Conservation (phyloP, 1,140 invertebrate genomes). For the Atta cephalotes region DNA sequence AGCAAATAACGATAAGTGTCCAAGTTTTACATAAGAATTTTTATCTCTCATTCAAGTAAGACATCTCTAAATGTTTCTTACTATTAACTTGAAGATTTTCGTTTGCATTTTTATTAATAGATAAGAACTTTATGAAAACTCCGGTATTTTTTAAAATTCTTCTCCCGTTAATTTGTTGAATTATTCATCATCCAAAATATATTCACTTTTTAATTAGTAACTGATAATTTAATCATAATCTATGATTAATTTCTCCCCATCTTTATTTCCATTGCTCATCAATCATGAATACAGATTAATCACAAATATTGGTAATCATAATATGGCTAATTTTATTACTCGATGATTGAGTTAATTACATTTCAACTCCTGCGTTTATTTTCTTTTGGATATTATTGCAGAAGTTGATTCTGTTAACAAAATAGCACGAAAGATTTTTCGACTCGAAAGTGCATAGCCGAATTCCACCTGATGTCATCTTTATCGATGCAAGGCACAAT, state of each 20-base stretch:
- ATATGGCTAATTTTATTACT: not conserved
- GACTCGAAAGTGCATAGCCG: constrained; percentile 53
- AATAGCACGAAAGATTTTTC: constrained; percentile 46
- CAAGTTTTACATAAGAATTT: not conserved
- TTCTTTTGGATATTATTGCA: not conserved
- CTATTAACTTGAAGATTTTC: not conserved
- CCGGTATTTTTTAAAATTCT: not conserved
- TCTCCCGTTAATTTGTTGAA: constrained; percentile 7
- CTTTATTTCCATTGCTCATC: constrained; percentile 20
- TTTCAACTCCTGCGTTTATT: not conserved
- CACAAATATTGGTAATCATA: not conserved
- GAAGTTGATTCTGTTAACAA: not conserved
- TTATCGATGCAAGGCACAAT: constrained; percentile 73
- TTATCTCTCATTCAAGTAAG: not conserved
- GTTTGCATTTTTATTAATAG: not conserved
- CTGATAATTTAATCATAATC: not conserved
- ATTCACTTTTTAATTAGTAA: constrained; percentile 3
- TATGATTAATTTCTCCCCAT: not conserved
- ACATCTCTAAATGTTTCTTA: not conserved
- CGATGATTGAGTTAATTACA: constrained; percentile 3
- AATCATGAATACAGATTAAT: constrained; percentile 32
- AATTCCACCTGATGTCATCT: constrained; percentile 65
- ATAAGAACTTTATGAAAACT: not conserved
- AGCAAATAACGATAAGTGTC: not conserved
- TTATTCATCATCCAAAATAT: constrained; percentile 7